Percentiles rank a stretch among this genome's conserved stretches.
Evolutionary conservation across 2,797 vertebrate species (phyloP).

Genomic region (Dermochelys coriacea): DNA sequence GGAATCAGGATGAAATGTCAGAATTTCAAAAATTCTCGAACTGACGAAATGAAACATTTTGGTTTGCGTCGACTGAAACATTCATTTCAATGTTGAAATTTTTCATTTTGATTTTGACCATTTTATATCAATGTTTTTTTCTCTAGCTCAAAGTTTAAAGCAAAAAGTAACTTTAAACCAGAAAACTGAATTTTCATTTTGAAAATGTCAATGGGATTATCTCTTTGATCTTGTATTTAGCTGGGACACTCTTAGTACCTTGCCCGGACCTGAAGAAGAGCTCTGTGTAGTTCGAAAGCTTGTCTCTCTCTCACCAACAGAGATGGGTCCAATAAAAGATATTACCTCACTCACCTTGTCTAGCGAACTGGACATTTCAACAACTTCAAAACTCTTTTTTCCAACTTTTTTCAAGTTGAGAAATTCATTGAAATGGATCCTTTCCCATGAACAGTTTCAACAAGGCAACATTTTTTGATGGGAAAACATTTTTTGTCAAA

Average conservation of each 20-base stretch:
- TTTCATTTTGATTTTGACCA: neutral
- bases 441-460: rapidly evolving
- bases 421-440: neutral
- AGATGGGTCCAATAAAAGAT: neutral
- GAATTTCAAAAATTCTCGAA: neutral
- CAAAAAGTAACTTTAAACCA: neutral
- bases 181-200: neutral
- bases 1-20: neutral
- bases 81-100: neutral
- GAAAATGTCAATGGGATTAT: neutral
- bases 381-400: neutral
- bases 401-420: neutral
- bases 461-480: neutral
- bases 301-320: neutral
- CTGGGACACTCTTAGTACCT: neutral
- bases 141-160: neutral
- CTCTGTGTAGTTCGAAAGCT: neutral
- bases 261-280: neutral
- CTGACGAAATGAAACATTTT: neutral
- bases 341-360: neutral
- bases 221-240: neutral
- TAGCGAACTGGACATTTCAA: rapidly evolving
- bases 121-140: neutral
- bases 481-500: neutral
- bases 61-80: neutral